These are phyloP conservation scores for Pangasius macronema DNA, from an alignment of 2,797 vertebrate species.

Conservation along the genomic window DNA sequence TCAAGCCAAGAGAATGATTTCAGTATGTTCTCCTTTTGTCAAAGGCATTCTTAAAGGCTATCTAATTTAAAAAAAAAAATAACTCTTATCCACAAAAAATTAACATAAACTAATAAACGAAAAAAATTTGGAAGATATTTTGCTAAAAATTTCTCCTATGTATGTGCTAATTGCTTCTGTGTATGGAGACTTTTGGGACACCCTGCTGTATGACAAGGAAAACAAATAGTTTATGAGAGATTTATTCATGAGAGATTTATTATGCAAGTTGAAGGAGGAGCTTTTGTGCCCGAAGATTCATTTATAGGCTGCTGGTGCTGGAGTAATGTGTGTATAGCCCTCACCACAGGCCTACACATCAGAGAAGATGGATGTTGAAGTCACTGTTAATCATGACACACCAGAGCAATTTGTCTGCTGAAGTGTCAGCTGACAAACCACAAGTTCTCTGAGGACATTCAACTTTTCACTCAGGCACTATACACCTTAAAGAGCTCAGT, in stretches of 20 bases:
- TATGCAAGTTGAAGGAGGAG: not conserved
- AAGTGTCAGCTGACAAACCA: slow-evolving; percentile 22
- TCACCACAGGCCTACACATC: not conserved
- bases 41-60: too few species aligned
- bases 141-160: too few species aligned
- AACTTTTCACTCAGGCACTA: slow-evolving; percentile 29
- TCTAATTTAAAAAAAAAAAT: too few species aligned
- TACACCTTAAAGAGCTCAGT: not conserved
- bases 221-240: not conserved
- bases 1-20: too few species aligned
- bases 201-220: too few species aligned
- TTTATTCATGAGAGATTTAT: slow-evolving; percentile 4
- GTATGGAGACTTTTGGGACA: too few species aligned
- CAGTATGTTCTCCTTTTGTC: too few species aligned
- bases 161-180: too few species aligned
- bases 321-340: not conserved
- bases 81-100: too few species aligned
- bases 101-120: too few species aligned
- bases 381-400: slow-evolving; percentile 18
- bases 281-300: not conserved
- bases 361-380: not conserved
- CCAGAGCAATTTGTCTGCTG: not conserved
- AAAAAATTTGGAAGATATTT: too few species aligned
- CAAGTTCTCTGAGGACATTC: slow-evolving; percentile 25
- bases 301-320: not conserved